phyloP scores from a whole-genome alignment of 2,113 vertebrate species.

The Atlantisia rogersi region DNA sequence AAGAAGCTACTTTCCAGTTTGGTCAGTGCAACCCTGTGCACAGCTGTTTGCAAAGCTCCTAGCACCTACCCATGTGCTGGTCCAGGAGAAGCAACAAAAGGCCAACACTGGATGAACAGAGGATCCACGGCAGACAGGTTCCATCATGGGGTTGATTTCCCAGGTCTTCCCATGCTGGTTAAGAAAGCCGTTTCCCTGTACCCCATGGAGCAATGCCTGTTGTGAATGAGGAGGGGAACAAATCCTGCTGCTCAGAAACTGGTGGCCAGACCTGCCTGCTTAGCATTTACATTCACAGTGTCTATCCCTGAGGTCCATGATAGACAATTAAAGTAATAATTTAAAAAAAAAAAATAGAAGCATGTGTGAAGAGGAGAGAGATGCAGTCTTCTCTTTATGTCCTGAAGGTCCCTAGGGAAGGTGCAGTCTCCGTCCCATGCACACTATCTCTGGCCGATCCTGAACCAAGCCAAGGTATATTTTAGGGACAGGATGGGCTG shows the following conservation, averaged over 20 bases:
- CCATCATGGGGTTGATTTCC: not conserved
- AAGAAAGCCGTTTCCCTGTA: not conserved
- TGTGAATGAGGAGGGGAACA: not conserved
- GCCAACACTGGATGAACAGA: not conserved
- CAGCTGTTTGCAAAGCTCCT: not conserved
- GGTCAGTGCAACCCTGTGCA: not conserved
- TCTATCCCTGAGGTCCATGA: not conserved
- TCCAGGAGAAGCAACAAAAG: not conserved
- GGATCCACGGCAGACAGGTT: not conserved
- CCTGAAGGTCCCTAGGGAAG: not conserved
- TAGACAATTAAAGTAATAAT: not conserved
- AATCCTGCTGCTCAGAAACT: not conserved
- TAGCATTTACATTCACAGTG: not conserved
- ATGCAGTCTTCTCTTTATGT: not conserved
- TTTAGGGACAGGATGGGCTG: not conserved
- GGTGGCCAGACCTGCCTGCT: not conserved
- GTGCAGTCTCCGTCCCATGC: not conserved
- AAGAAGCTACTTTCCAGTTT: not conserved
- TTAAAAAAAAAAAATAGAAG: not conserved
- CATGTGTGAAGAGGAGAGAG: not conserved
- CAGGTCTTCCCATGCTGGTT: not conserved
- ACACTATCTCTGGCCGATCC: not conserved
- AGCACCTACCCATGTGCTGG: not conserved
- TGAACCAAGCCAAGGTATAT: accelerated
- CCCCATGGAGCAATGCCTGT: not conserved